A percentile compares a stretch with the other conserved stretches of the same genome.
These are phyloP conservation scores for Neolamprologus ventralis DNA, from an alignment of 2,113 vertebrate genomes.

Conservation along the genomic window DNA sequence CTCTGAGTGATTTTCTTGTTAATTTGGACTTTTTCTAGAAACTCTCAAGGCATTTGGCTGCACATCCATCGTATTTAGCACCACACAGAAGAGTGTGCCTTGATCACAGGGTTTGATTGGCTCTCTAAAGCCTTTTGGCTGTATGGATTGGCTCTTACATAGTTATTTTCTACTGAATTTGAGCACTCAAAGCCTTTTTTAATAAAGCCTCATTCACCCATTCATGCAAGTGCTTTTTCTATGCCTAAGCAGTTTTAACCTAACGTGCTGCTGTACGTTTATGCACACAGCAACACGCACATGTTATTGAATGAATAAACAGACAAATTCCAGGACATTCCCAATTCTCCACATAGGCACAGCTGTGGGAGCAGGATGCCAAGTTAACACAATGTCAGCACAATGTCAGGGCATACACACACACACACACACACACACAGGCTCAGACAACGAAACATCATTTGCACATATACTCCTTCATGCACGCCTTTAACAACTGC, in stretches of 20 bases:
- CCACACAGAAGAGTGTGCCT: neutral
- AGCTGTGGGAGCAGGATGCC: slow-evolving; percentile 23
- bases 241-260: neutral
- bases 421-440: neutral
- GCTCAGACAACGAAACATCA: neutral
- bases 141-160: neutral
- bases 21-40: neutral
- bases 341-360: slow-evolving; percentile 33
- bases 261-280: neutral
- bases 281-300: neutral
- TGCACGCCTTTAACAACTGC: neutral
- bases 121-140: neutral
- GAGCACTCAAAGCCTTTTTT: neutral
- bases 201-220: neutral
- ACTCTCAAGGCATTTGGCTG: neutral
- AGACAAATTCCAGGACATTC: slow-evolving; percentile 41
- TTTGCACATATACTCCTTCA: neutral
- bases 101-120: neutral
- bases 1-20: neutral
- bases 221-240: neutral
- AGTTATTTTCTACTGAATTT: neutral
- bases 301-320: slow-evolving; percentile 51
- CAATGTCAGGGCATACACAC: slow-evolving; percentile 25
- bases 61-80: neutral
- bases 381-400: slow-evolving; percentile 50